Evolutionary conservation across 2,113 vertebrate genomes (phyloP), one percentile per base, ranked within the genome.

Genomic region (Helogale parvula): DNA sequence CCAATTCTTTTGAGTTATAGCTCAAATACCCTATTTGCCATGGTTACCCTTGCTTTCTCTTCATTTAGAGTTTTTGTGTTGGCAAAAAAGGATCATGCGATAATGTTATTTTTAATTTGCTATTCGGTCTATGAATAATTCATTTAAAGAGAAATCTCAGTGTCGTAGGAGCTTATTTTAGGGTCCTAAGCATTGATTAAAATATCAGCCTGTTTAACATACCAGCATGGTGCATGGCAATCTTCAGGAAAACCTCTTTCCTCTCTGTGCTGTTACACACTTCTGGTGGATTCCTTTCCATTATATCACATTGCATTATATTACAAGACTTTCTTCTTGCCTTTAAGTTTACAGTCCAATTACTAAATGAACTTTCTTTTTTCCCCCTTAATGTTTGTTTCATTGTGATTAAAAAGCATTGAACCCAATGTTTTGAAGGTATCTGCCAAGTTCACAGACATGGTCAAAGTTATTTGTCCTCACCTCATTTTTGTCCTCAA

Each of bases 31-130:
- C 74, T 89, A 54, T 65, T 94, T 94, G 68, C 66, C 38, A 45
- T 68, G 76, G 86, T 69, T 94, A 90, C 35, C 80, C 68, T 93
- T 94, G 94, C 88, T 89, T 95, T 50, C 63, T 92, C 92, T 74
- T 74, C 72, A 72, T 81, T 85, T 69, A 89, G 76, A 90, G 29
- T 79, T 98, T 97, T 83, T 72, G 29, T 91, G 93, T 88, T 93
- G 95, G 74, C 1, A 0, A 94, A 94, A 93, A 96, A 38, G 19
- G 66, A 90, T 85, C 14, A 45, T 93, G 33, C 74, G 89, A 96
- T 88, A 60, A 84, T 19, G 31, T 71, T 97, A 96, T 96, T 97
- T 98, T 98, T 85, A 92, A 98, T 90, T 95, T 96, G 54, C 35
- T 93, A 38, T 84, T 71, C 96, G 76, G 63, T 72, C 92, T 92